Conservation (phyloP, 2,888 invertebrate genomes). For the Slavum lentiscoides region DNA sequence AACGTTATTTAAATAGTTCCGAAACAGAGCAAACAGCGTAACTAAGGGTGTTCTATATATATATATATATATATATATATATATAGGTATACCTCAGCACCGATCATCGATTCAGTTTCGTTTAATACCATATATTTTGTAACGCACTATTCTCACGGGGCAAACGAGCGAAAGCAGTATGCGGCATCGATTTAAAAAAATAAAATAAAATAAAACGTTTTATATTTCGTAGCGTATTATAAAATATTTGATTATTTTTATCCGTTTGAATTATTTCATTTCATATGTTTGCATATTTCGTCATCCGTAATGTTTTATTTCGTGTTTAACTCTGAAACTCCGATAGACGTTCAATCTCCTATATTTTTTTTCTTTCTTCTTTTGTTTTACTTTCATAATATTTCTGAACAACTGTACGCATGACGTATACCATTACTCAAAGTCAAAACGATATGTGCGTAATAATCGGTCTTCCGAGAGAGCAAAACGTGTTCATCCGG, state of each 20-base stretch:
- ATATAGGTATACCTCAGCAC: too few species aligned
- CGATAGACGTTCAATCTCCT: not conserved
- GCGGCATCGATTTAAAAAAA: too few species aligned
- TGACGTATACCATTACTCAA: slow-evolving; percentile 31
- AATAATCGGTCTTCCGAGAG: slow-evolving; percentile 45
- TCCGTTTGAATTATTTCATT: not conserved
- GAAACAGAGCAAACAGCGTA: too few species aligned
- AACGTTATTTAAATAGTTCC: too few species aligned
- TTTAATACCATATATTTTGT: too few species aligned
- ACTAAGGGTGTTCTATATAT: too few species aligned
- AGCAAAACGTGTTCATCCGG: slow-evolving; percentile 33
- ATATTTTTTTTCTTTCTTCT: not conserved
- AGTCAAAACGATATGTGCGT: slow-evolving; percentile 49
- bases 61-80: too few species aligned
- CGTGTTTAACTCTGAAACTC: not conserved
- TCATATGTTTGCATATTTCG: not conserved
- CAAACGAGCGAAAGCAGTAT: too few species aligned
- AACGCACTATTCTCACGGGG: too few species aligned
- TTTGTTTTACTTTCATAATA: slow-evolving; percentile 21
- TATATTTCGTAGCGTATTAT: not conserved
- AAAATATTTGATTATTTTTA: not conserved
- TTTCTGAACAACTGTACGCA: not conserved
- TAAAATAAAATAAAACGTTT: too few species aligned
- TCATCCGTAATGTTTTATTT: not conserved
- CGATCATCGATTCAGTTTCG: too few species aligned